Percentiles rank a stretch among this genome's conserved stretches.
phyloP scores from a whole-genome alignment of 2,888 invertebrate genomes.

The Torymus texanus region DNA sequence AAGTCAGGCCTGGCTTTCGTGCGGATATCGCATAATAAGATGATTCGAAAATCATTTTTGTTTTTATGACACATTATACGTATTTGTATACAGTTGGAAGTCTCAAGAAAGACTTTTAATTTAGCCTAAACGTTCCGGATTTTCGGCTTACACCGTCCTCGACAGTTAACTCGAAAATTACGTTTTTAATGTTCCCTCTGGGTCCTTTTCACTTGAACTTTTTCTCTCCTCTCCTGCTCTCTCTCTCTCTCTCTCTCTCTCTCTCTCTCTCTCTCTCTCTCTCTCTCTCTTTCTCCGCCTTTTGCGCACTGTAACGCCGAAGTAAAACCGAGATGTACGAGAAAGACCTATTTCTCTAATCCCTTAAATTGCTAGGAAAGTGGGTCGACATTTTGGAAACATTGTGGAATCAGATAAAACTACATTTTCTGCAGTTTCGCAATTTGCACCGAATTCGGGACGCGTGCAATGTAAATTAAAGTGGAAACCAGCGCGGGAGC shows the following conservation, averaged over 20 bases:
- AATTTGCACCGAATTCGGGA: too few relatives aligned
- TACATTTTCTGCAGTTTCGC: constrained; percentile 8
- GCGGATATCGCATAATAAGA: too few relatives aligned
- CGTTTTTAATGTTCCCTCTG: background rate
- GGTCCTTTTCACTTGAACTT: constrained; percentile 1
- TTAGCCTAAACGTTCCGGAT: background rate
- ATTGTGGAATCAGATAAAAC: background rate
- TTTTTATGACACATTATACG: too few relatives aligned
- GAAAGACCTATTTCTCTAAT: constrained; percentile 30
- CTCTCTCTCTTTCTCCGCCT: too few relatives aligned
- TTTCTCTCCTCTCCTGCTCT: background rate
- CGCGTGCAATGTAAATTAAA: too few relatives aligned
- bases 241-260: too few relatives aligned
- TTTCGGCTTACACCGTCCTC: background rate
- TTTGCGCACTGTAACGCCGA: background rate
- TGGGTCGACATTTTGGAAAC: constrained; percentile 16
- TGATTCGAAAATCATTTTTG: too few relatives aligned
- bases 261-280: too few relatives aligned
- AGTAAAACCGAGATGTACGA: constrained; percentile 3
- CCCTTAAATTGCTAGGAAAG: constrained; percentile 18
- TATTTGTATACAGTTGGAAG: too few relatives aligned
- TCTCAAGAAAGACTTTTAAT: background rate
- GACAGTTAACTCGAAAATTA: constrained; percentile 2
- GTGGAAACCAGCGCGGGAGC: too few relatives aligned
- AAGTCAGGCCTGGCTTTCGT: too few relatives aligned